Evolutionary conservation across 1,140 invertebrate genomes (phyloP).

Genomic region (Drosophila gunungcola): DNA sequence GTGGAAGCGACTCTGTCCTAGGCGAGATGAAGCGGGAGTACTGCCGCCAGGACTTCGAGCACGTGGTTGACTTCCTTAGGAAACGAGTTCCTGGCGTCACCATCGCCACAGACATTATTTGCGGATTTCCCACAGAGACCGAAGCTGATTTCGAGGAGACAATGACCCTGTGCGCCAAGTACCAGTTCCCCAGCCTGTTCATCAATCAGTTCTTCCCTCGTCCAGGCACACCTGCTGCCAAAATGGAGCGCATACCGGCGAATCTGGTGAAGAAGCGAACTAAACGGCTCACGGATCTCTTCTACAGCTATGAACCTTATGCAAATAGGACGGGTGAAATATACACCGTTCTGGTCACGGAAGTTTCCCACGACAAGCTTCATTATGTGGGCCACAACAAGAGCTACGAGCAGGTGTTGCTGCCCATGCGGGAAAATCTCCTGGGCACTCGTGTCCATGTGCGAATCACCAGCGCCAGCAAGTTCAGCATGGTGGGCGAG

Average conservation of each 20-base stretch:
- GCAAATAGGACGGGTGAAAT: slow-evolving; percentile 90
- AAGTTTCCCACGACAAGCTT: slow-evolving; percentile 95
- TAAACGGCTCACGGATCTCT: slow-evolving; percentile 94
- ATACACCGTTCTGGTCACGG: slow-evolving; percentile 95
- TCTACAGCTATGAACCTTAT: slow-evolving; percentile 96
- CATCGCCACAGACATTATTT: slow-evolving; percentile 99
- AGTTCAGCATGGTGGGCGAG: slow-evolving; percentile 94
- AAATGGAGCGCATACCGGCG: slow-evolving; percentile 91
- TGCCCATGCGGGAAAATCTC: slow-evolving; percentile 91
- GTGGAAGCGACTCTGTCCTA: slow-evolving; percentile 96
- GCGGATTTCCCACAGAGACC: slow-evolving; percentile 99
- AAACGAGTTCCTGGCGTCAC: slow-evolving; percentile 91
- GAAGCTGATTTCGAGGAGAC: slow-evolving; percentile 96
- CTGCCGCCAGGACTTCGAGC: slow-evolving; percentile 93
- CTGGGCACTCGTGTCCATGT: slow-evolving; percentile 94
- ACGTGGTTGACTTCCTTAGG: slow-evolving; percentile 94
- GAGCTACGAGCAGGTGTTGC: slow-evolving; percentile 96
- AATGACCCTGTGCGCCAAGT: slow-evolving; percentile 92
- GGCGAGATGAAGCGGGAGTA: slow-evolving; percentile 99
- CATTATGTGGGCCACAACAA: slow-evolving; percentile 98
- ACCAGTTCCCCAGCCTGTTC: slow-evolving; percentile 97
- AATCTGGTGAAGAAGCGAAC: slow-evolving; percentile 96
- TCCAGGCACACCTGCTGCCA: slow-evolving; percentile 97
- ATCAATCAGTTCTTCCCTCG: slow-evolving; percentile 99
- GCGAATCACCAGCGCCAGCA: slow-evolving; percentile 90